These are phyloP conservation scores for Tauraco erythrolophus DNA, from an alignment of 2,113 vertebrate species.

Conservation along the genomic window DNA sequence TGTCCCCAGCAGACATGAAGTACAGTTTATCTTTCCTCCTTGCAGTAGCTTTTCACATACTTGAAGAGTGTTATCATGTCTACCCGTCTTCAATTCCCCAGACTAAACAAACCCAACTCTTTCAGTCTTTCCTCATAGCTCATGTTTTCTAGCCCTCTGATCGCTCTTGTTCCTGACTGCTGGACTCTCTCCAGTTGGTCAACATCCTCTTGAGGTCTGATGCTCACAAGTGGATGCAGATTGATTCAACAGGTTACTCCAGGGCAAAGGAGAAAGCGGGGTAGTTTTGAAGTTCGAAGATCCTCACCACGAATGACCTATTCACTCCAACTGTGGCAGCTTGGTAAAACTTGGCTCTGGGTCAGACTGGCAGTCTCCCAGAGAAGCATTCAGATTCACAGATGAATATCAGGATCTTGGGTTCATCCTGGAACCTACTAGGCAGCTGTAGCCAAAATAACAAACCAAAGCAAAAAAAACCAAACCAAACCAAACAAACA, in stretches of 20 bases:
- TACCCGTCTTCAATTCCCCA: background rate
- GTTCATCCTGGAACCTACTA: background rate
- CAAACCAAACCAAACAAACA: background rate
- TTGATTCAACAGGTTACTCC: background rate
- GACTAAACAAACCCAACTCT: conserved; percentile 43
- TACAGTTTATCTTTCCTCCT: background rate
- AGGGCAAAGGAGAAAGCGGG: background rate
- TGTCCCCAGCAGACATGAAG: background rate
- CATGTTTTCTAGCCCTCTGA: conserved; percentile 2
- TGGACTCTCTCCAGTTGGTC: conserved; percentile 37
- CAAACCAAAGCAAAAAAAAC: background rate
- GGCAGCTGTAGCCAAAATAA: background rate
- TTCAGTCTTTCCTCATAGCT: conserved; percentile 29
- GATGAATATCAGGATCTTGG: background rate
- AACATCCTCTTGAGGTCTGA: background rate
- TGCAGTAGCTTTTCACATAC: background rate
- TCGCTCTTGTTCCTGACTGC: background rate
- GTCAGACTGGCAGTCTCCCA: background rate
- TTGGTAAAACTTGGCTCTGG: background rate
- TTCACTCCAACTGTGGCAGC: background rate
- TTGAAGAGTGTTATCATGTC: background rate
- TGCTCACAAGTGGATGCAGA: background rate
- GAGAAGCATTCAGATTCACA: background rate
- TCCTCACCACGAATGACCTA: background rate
- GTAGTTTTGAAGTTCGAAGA: background rate